Evolutionary conservation across 2,888 invertebrate genomes (phyloP).

Genomic region (Argynnis bischoffii): DNA sequence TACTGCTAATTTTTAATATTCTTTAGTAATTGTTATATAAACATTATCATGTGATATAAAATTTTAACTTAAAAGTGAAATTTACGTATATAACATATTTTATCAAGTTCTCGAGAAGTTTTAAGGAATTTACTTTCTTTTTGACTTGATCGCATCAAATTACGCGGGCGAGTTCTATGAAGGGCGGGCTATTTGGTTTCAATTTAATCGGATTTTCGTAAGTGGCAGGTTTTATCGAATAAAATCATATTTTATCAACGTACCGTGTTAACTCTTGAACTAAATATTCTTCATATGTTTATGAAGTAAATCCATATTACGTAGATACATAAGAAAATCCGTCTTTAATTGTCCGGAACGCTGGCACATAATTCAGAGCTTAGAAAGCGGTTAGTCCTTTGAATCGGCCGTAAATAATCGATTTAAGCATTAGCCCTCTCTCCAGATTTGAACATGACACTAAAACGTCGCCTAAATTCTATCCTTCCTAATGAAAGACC

Average conservation of each 20-base stretch:
- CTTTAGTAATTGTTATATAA: too few species aligned
- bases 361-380: conserved; percentile 61
- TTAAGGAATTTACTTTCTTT: conserved; percentile 25
- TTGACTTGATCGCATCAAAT: conserved; percentile 19
- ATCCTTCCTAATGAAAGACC: conserved; percentile 49
- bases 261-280: conserved; percentile 8
- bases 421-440: conserved; percentile 61
- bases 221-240: conserved; percentile 2
- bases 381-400: conserved; percentile 61
- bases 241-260: conserved; percentile 18
- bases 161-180: conserved; percentile 22
- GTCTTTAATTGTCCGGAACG: conserved; percentile 35
- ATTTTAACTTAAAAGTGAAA: not conserved
- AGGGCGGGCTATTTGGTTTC: conserved; percentile 23
- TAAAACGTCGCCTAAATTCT: conserved; percentile 32
- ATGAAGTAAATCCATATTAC: conserved; percentile 23
- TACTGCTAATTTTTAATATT: not conserved
- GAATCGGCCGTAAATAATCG: conserved; percentile 58
- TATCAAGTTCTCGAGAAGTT: conserved; percentile 3
- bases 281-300: conserved; percentile 21
- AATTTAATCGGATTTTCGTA: conserved; percentile 27
- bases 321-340: conserved; percentile 29
- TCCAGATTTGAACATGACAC: conserved; percentile 36
- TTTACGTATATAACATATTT: conserved; percentile 10
- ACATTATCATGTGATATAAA: not conserved